phyloP scores from a whole-genome alignment of 2,113 vertebrate genomes.

The Hipposideros armiger region DNA sequence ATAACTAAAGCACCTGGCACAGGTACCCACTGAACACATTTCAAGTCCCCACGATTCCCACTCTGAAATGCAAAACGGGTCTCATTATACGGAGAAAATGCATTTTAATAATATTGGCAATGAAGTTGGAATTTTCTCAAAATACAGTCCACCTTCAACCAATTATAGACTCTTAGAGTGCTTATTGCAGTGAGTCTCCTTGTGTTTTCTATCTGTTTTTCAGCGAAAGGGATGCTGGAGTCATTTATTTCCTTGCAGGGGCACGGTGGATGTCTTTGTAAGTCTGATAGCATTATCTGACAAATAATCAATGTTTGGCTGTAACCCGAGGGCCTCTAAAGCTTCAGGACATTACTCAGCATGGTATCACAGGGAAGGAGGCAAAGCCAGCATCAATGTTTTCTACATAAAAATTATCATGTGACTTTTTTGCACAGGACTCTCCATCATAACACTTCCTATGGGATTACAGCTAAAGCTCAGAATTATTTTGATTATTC shows the following conservation, averaged over 20 bases:
- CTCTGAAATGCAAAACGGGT: background rate
- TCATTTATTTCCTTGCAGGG: slow-evolving; percentile 77
- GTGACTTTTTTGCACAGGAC: slow-evolving; percentile 54
- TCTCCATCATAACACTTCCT: slow-evolving; percentile 63
- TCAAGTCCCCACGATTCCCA: background rate
- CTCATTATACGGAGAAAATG: background rate
- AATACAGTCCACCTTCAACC: background rate
- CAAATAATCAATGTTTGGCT: slow-evolving; percentile 82
- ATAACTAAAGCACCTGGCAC: background rate
- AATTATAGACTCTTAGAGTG: background rate
- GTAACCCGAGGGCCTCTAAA: slow-evolving; percentile 66
- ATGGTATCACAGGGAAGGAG: background rate
- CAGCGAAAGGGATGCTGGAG: slow-evolving; percentile 2
- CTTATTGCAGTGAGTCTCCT: background rate
- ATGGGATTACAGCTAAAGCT: slow-evolving; percentile 42
- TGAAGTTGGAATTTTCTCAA: background rate
- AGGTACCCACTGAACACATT: background rate
- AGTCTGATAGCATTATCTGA: slow-evolving; percentile 81
- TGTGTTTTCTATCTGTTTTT: background rate
- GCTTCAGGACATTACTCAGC: slow-evolving; percentile 74
- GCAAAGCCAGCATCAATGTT: slow-evolving; percentile 60
- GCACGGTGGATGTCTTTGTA: slow-evolving; percentile 73
- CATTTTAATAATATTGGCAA: slow-evolving; percentile 11
- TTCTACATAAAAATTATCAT: slow-evolving; percentile 66
- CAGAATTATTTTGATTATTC: slow-evolving; percentile 58